Percentiles rank a stretch among this genome's conserved stretches.
These are phyloP conservation scores for Donacobius atricapilla DNA, from an alignment of 2,113 vertebrate genomes.

Conservation along the genomic window DNA sequence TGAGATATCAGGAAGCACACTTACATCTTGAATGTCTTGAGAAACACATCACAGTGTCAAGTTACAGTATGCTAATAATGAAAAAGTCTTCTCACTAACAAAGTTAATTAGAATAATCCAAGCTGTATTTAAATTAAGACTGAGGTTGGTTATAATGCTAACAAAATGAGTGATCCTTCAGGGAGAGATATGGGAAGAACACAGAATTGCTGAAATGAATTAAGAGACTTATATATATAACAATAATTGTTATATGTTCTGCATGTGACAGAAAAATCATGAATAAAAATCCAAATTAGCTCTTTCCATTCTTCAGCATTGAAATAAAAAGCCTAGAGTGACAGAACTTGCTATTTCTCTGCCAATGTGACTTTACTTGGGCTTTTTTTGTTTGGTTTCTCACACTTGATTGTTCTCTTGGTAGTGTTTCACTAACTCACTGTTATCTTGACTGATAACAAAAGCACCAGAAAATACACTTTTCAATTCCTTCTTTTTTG, in stretches of 20 bases:
- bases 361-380: neutral
- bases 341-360: neutral
- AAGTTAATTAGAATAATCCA: neutral
- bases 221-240: neutral
- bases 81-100: neutral
- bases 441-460: slow-evolving; percentile 51
- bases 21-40: neutral
- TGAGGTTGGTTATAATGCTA: neutral
- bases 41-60: neutral
- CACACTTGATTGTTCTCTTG: slow-evolving; percentile 10
- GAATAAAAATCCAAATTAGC: neutral
- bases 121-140: neutral
- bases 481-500: slow-evolving; percentile 61
- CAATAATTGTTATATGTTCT: neutral
- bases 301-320: neutral
- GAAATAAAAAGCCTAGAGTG: neutral
- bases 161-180: neutral
- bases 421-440: slow-evolving; percentile 22
- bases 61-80: neutral
- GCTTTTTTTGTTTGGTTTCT: slow-evolving; percentile 45
- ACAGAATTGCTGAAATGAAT: neutral
- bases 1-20: neutral
- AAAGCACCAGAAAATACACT: slow-evolving; percentile 56
- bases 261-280: neutral
- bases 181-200: neutral